Conservation (phyloP, 2,113 vertebrate species). For the Gallinago jamesoni region DNA sequence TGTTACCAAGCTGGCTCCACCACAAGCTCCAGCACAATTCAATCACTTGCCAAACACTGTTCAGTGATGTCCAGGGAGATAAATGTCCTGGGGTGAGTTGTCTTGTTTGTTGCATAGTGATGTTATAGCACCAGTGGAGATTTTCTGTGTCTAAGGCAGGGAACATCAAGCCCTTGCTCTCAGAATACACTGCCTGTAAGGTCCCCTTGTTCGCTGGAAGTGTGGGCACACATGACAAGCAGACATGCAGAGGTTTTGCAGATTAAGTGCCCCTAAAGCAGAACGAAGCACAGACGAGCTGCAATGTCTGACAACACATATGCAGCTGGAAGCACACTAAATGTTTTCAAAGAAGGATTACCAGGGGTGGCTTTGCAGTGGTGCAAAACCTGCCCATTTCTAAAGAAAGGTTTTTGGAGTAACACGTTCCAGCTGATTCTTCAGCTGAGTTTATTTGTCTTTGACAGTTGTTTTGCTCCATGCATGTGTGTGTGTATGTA, state of each 20-base stretch:
- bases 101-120: neutral
- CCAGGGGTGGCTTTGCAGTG: neutral
- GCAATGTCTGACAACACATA: neutral
- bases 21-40: neutral
- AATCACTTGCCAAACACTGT: neutral
- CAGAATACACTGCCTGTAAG: neutral
- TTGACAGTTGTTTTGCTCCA: neutral
- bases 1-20: neutral
- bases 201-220: neutral
- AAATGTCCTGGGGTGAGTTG: neutral
- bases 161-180: neutral
- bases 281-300: neutral
- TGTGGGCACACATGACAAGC: accelerated
- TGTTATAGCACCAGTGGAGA: neutral
- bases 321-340: neutral
- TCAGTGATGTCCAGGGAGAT: neutral
- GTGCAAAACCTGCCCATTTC: neutral
- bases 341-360: neutral
- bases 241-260: neutral
- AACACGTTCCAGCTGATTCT: neutral
- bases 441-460: neutral
- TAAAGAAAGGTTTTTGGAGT: neutral
- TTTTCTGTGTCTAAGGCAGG: neutral
- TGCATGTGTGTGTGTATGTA: no score
- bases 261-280: neutral